These are phyloP conservation scores for Drosophila anomelani DNA, from an alignment of 2,888 invertebrate species.

Conservation along the genomic window DNA sequence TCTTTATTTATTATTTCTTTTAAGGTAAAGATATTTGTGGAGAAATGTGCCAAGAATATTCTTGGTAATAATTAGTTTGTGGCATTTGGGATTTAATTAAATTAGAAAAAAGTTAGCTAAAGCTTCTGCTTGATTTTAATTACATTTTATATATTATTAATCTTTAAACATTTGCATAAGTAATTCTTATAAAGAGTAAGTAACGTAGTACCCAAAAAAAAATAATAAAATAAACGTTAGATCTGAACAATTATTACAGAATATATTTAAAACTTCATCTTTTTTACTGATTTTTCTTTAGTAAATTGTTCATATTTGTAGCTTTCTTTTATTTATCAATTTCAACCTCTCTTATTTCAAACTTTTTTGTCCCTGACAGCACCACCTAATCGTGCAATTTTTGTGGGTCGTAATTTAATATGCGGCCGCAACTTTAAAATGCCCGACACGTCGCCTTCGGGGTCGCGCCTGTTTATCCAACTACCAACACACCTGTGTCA, in stretches of 20 bases:
- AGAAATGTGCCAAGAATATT: not conserved
- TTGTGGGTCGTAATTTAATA: slow-evolving; percentile 73
- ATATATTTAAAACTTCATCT: not conserved
- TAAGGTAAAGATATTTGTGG: not conserved
- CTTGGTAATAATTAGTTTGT: too few species aligned
- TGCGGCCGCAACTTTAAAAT: slow-evolving; percentile 67
- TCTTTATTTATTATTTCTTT: not conserved
- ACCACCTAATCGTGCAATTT: slow-evolving; percentile 67
- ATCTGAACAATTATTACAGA: too few species aligned
- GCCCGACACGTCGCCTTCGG: slow-evolving; percentile 60
- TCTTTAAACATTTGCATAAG: not conserved
- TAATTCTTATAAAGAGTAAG: too few species aligned
- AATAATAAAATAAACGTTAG: not conserved
- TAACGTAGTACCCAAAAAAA: too few species aligned
- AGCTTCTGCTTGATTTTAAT: not conserved
- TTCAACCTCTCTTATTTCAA: not conserved
- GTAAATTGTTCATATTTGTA: too few species aligned
- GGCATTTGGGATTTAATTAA: too few species aligned
- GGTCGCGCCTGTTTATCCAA: slow-evolving; percentile 34
- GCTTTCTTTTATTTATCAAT: not conserved
- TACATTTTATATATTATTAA: too few species aligned
- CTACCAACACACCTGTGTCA: slow-evolving; percentile 54
- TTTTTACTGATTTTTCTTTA: not conserved
- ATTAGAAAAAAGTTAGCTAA: too few species aligned
- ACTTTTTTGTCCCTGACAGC: not conserved